Conservation (phyloP, 2,113 vertebrate genomes). For the Piliocolobus tephrosceles region DNA sequence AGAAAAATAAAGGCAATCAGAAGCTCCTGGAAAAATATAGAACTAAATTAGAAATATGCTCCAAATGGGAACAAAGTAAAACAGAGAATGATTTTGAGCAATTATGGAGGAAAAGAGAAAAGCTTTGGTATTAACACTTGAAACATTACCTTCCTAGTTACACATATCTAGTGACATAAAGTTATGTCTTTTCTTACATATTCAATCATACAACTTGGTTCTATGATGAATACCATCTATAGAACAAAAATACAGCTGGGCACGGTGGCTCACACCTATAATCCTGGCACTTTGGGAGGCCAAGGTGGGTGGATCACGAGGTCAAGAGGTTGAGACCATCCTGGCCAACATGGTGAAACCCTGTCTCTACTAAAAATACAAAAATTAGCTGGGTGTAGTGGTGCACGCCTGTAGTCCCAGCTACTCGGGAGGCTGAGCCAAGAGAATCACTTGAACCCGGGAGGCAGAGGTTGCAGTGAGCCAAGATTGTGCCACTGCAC, state of each 20-base stretch:
- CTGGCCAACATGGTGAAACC: too few relatives aligned
- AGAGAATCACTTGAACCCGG: too few relatives aligned
- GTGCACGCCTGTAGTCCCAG: too few relatives aligned
- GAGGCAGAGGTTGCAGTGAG: too few relatives aligned
- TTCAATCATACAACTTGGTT: not conserved
- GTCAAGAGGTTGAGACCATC: too few relatives aligned
- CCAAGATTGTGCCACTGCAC: too few relatives aligned
- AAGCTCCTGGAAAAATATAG: not conserved
- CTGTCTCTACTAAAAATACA: too few relatives aligned
- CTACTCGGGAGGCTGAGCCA: too few relatives aligned
- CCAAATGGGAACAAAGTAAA: not conserved
- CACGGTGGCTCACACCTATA: too few relatives aligned
- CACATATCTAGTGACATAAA: not conserved
- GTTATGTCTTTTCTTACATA: not conserved
- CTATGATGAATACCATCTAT: not conserved
- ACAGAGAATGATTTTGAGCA: not conserved
- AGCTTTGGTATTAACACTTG: not conserved
- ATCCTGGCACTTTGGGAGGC: too few relatives aligned
- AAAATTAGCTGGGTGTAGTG: too few relatives aligned
- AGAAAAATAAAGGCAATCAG: not conserved
- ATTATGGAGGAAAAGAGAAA: not conserved
- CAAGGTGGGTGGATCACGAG: too few relatives aligned
- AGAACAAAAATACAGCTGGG: not conserved
- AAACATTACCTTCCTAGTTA: not conserved
- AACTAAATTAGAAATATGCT: not conserved